These are phyloP conservation scores for Gibbula magus DNA, from an alignment of 2,888 invertebrate species.

Conservation along the genomic window DNA sequence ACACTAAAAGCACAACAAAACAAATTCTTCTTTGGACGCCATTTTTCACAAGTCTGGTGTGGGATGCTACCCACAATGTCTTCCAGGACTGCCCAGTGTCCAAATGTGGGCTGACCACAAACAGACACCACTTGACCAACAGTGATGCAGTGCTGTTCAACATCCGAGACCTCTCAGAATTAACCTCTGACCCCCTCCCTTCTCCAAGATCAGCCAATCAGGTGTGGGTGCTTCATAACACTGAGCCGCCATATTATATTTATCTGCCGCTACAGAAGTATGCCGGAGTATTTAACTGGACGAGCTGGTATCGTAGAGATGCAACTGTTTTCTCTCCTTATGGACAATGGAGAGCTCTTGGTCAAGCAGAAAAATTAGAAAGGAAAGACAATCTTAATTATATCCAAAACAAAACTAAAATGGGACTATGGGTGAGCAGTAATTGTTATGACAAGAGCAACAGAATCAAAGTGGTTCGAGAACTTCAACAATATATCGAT, in stretches of 20 bases:
- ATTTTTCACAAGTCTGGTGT: not conserved
- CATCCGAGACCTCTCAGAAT: not conserved
- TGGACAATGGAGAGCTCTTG: not conserved
- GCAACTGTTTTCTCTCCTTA: constrained; percentile 6
- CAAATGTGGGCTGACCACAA: constrained; percentile 11
- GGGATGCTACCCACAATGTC: not conserved
- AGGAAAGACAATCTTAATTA: not conserved
- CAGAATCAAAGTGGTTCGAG: not conserved
- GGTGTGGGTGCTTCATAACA: constrained; percentile 23
- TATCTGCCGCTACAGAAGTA: not conserved
- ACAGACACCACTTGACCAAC: not conserved
- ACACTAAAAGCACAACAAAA: not conserved
- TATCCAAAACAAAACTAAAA: constrained; percentile 24
- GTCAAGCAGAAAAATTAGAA: not conserved
- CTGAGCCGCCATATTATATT: constrained; percentile 19
- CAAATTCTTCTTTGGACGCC: constrained; percentile 11
- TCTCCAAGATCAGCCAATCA: not conserved
- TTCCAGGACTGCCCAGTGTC: not conserved
- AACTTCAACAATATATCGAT: not conserved
- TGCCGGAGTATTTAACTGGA: constrained; percentile 20
- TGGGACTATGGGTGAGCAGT: constrained; percentile 3
- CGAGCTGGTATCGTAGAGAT: constrained; percentile 14
- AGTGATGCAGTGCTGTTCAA: constrained; percentile 20
- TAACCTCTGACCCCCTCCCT: not conserved
- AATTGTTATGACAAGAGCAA: constrained; percentile 3